A percentile compares a stretch with the other conserved stretches of the same genome.
phyloP scores from a whole-genome alignment of 2,888 invertebrate genomes.

The Drosophila paramelanica region DNA sequence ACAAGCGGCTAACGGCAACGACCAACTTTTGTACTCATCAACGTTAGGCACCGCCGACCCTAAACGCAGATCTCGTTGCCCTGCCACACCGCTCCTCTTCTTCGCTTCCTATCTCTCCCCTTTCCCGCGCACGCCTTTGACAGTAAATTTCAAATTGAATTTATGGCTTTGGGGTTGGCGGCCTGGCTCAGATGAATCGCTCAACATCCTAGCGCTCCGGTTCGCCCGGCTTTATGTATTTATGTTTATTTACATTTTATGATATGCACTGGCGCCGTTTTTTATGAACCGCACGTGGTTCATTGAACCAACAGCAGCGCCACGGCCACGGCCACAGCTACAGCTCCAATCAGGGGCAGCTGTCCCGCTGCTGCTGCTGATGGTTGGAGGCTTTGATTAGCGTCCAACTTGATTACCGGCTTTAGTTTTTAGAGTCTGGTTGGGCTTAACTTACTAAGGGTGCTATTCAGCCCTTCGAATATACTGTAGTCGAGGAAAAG shows the following conservation, averaged over 20 bases:
- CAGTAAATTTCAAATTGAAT: conserved; percentile 76
- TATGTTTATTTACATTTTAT: conserved; percentile 72
- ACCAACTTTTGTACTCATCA: conserved; percentile 47
- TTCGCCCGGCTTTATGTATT: conserved; percentile 57
- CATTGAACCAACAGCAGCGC: conserved; percentile 51
- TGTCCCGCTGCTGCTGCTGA: background rate
- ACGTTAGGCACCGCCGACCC: conserved; percentile 20
- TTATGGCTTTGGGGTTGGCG: conserved; percentile 60
- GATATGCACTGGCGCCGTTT: conserved; percentile 63
- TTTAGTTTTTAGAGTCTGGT: conserved; percentile 43
- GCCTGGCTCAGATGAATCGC: conserved; percentile 32
- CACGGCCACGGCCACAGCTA: background rate
- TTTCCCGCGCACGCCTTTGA: conserved; percentile 35
- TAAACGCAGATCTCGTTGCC: conserved; percentile 28
- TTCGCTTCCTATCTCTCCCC: background rate
- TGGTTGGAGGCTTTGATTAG: conserved; percentile 37
- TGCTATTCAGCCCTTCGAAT: background rate
- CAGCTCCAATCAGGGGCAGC: conserved; percentile 11
- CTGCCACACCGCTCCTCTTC: background rate
- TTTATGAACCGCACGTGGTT: conserved; percentile 63
- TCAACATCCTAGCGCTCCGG: conserved; percentile 10
- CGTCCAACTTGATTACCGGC: conserved; percentile 44
- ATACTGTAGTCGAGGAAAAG: conserved; percentile 1
- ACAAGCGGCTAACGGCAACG: conserved; percentile 50
- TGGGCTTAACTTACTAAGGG: conserved; percentile 13